Percentiles rank a stretch among this genome's conserved stretches.
Evolutionary conservation across 2,113 vertebrate genomes (phyloP).

Genomic region (Lipophrys pholis): DNA sequence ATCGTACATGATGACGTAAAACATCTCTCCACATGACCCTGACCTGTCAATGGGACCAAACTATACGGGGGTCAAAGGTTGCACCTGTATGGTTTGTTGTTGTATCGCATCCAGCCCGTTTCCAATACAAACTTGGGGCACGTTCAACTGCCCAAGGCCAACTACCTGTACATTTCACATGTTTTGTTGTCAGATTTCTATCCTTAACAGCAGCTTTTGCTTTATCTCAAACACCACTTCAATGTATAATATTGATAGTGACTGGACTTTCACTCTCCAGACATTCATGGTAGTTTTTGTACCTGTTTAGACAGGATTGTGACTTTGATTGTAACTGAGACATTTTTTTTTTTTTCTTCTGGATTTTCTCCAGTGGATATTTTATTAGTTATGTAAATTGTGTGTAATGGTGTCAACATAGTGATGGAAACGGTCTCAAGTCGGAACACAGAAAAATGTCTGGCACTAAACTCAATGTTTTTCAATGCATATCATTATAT

Average conservation of each 20-base stretch:
- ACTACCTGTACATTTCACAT: constrained; percentile 24
- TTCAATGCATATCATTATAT: no score
- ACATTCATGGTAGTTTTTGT: constrained; percentile 36
- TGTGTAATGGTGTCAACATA: constrained; percentile 13
- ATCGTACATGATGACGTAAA: constrained; percentile 10
- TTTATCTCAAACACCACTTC: constrained; percentile 38
- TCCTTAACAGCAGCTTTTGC: constrained; percentile 20
- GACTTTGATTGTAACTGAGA: constrained; percentile 25
- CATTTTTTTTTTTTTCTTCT: background rate
- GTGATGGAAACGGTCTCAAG: constrained; percentile 6
- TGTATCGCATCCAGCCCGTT: constrained; percentile 17
- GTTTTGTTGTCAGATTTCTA: constrained; percentile 28
- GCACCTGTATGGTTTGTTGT: constrained; percentile 18
- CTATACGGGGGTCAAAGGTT: constrained; percentile 58
- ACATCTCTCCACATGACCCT: constrained; percentile 36
- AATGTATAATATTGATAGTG: constrained; percentile 24
- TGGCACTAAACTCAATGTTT: no score
- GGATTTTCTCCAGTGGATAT: constrained; percentile 11
- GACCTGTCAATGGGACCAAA: constrained; percentile 78
- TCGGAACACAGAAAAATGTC: no score
- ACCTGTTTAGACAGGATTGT: constrained; percentile 22
- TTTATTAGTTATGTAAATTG: constrained; percentile 8
- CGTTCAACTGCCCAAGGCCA: background rate
- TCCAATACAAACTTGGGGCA: constrained; percentile 12
- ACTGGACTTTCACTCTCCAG: constrained; percentile 18